These are phyloP conservation scores for Toxotes lorentzi DNA, from an alignment of 2,797 vertebrate genomes.

Conservation along the genomic window DNA sequence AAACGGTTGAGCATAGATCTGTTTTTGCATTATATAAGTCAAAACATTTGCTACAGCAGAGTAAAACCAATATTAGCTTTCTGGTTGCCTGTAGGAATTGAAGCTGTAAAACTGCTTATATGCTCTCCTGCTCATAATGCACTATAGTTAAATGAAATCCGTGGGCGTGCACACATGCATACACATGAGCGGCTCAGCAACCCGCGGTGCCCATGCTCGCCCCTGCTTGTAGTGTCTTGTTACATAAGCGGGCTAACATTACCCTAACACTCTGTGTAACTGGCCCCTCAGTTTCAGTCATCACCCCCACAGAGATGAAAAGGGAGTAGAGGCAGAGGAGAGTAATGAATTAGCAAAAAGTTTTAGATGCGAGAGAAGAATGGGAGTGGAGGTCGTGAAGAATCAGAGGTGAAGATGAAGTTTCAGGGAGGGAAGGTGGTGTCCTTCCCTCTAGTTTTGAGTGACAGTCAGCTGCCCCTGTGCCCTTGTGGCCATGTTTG, in stretches of 20 bases:
- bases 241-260: slow-evolving; percentile 76
- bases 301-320: slow-evolving; percentile 44
- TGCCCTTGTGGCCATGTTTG: slow-evolving; percentile 49
- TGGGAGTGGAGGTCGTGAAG: neutral
- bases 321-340: slow-evolving; percentile 16
- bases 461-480: slow-evolving; percentile 25
- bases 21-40: slow-evolving; percentile 2
- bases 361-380: slow-evolving; percentile 23
- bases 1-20: no score
- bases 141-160: slow-evolving; percentile 52
- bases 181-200: slow-evolving; percentile 44
- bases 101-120: slow-evolving; percentile 37
- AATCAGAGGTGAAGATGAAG: slow-evolving; percentile 6
- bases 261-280: slow-evolving; percentile 60
- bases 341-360: slow-evolving; percentile 37
- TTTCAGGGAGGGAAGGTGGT: neutral
- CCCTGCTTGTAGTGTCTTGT: slow-evolving; percentile 57
- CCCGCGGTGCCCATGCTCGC: slow-evolving; percentile 44
- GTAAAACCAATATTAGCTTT: slow-evolving; percentile 28
- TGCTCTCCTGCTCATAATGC: slow-evolving; percentile 46
- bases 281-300: slow-evolving; percentile 65
- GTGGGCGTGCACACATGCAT: slow-evolving; percentile 60
- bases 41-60: neutral
- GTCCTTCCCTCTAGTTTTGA: no score
- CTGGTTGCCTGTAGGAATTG: slow-evolving; percentile 31